Evolutionary conservation across 2,113 vertebrate genomes (phyloP), one percentile per base, ranked within the genome.

Genomic region (Tragelaphus strepsiceros): DNA sequence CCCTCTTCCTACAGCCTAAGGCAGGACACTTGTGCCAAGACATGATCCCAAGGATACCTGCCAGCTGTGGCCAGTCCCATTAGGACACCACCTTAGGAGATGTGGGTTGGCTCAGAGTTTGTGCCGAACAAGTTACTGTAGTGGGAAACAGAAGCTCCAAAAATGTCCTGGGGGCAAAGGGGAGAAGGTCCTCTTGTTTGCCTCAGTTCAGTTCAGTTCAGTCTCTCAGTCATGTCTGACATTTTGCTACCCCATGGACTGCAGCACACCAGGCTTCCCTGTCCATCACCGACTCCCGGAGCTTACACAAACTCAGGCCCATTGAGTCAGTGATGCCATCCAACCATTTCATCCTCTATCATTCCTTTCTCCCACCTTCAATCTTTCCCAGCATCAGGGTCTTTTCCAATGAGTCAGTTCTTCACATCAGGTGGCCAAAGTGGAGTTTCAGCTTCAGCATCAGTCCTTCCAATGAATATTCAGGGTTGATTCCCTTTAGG

Each of bases 101-200:
- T 32, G 5, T 1, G 9, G 9, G 17, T 16, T 5, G 43, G 78
- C 10, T 84, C 51, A 39, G 24, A 77, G 6, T 85, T 15, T 88
- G 53, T 13, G 12, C 7, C 28, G 10, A 17, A 35, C 26, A 87
- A 92, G 46, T 84, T 61, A 39, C 26, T 49, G 21, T 10, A 43
- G 26, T 96, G 54, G 77, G 54, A 86, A 93, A 95, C 19, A 19
- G n/a, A 94, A 39, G 78, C 35, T 96, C 32, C 78, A 56, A 26
- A 62, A 74, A 43, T 43, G 35, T 74, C 19, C 94, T 82, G 43
- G 51, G 28, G 35, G 46, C 49, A 12, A 87, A 90, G 35, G 10
- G 58, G 24, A 82, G 39, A 84, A 59, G 71, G 32, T 80, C 12
- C 58, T 90, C 49, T 49, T 61, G 11, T 59, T 78, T 58, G 35